Evolutionary conservation across 2,797 vertebrate genomes (phyloP).

Genomic region (Lacerta agilis): DNA sequence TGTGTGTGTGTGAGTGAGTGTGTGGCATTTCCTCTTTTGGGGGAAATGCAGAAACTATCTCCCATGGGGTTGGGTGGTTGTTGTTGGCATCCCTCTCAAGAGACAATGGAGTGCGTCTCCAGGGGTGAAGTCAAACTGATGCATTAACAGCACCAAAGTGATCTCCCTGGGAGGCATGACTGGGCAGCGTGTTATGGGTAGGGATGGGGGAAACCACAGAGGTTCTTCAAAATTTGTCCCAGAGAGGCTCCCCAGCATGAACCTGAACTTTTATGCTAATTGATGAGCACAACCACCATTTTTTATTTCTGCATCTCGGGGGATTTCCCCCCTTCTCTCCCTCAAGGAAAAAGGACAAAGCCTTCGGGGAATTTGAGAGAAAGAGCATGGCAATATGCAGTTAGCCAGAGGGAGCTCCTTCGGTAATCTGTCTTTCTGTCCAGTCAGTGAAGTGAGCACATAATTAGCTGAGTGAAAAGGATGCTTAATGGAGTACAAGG

Average conservation of each 20-base stretch:
- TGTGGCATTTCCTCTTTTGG: no score
- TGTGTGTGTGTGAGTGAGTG: no score
- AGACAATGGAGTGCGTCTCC: no score
- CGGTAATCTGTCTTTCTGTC: constrained; percentile 48
- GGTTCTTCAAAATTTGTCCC: no score
- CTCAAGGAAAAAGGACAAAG: constrained; percentile 9
- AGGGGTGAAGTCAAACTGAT: no score
- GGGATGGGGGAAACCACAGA: background rate
- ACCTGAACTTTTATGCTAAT: background rate
- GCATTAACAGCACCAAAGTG: no score
- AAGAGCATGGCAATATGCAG: background rate
- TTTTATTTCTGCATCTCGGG: background rate
- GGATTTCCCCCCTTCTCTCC: background rate
- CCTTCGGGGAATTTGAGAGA: constrained; percentile 26
- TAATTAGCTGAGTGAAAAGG: constrained; percentile 47
- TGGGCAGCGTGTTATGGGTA: background rate
- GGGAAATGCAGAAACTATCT: no score
- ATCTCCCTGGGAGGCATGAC: no score
- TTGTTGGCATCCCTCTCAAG: no score
- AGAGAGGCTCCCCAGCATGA: no score
- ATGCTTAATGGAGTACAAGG: background rate
- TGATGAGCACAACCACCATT: background rate
- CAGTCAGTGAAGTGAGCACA: constrained; percentile 26
- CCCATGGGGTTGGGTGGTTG: no score
- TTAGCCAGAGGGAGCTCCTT: constrained; percentile 24